Evolutionary conservation across 2,113 vertebrate species (phyloP), one percentile per base, ranked within the genome.

Genomic region (Helogale parvula): DNA sequence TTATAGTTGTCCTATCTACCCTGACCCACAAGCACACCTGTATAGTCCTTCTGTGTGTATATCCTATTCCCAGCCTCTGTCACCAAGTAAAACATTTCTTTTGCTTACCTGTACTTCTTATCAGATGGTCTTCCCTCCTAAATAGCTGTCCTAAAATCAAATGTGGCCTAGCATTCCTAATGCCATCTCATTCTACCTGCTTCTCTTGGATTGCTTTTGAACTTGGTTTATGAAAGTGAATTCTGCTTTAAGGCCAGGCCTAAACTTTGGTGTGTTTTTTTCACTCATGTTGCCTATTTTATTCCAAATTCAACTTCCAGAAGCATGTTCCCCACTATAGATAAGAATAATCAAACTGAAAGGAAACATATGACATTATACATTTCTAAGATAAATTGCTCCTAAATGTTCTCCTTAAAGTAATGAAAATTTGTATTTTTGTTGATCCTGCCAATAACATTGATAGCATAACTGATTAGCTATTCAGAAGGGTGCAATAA

Each of bases 321-420:
- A 96, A 92, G 29, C 29, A 54, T 19, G 41, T 65, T 94, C 19
- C 57, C 41, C 41, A 69, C 41, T 45, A 23, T 88, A 90, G 52
- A 85, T 90, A 95, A 87, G 84, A 74, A 76, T 80, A 86, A 97
- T 60, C 41, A 66, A 95, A 92, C 12, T 88, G 16, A 90, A 95
- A 33, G 19, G 5, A 25, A 47, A 92, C 27, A n/a, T 14, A n/a
- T 14, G 57, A 84, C 50, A 86, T 71, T 92, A 60, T 25, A 83
- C 5, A 79, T 66, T 88, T 52, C 57, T 66, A 85, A 93, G 74
- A 90, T 47, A 87, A 90, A 96, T 11, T 54, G 16, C 29, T 92
- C 52, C 21, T 63, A 63, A 50, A 84, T 80, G 19, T 69, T 96
- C 52, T 33, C 47, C 13, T 93, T 47, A 52, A 86, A n/a, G n/a